phyloP scores from a whole-genome alignment of 2,888 invertebrate genomes.

The Myopa testacea region DNA sequence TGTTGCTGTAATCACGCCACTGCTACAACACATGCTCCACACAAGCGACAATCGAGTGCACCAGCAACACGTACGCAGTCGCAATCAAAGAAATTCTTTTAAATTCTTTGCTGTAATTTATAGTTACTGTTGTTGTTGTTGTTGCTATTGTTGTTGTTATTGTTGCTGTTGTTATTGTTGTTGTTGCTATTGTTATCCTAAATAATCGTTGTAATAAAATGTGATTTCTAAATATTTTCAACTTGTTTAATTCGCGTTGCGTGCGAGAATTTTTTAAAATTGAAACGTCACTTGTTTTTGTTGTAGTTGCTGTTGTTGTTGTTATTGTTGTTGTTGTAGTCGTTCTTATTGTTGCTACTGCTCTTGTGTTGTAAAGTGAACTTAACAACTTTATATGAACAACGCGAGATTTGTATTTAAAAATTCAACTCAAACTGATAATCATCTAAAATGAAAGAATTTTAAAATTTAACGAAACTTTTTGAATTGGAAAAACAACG shows the following conservation, averaged over 20 bases:
- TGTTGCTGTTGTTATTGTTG: neutral
- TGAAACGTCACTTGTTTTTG: slow-evolving; percentile 22
- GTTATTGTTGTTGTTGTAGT: neutral
- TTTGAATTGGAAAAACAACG: too few relatives aligned
- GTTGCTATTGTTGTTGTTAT: neutral
- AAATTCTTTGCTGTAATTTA: neutral
- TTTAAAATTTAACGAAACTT: too few relatives aligned
- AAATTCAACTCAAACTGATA: too few relatives aligned
- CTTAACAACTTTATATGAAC: too few relatives aligned
- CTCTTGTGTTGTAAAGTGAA: too few relatives aligned
- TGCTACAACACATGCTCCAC: slow-evolving; percentile 10
- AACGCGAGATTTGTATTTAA: too few relatives aligned
- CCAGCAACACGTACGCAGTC: neutral
- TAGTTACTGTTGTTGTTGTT: neutral
- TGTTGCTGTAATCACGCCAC: neutral
- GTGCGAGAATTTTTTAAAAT: slow-evolving; percentile 17
- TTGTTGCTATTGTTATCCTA: slow-evolving; percentile 4
- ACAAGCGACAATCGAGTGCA: neutral
- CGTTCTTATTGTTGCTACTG: neutral
- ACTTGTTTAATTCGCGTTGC: neutral
- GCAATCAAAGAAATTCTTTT: slow-evolving; percentile 14
- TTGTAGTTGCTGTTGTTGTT: neutral
- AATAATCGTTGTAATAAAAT: neutral
- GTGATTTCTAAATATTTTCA: neutral
- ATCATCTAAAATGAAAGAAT: too few relatives aligned